Conservation (phyloP, 2,888 invertebrate genomes). For the Nomada fabriciana region DNA sequence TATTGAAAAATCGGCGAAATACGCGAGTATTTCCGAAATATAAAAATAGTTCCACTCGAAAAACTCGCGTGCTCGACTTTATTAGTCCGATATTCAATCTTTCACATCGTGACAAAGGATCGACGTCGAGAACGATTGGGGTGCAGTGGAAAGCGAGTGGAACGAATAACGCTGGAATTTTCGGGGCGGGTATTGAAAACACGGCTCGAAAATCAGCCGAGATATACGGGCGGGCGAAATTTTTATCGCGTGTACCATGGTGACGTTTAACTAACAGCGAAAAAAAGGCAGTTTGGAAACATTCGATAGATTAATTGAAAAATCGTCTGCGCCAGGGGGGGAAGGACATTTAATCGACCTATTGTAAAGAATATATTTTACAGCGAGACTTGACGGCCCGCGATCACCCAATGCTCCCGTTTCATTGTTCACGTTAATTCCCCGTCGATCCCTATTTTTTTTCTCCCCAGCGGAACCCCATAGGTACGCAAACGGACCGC, state of each 20-base stretch:
- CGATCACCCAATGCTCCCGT: conserved; percentile 21
- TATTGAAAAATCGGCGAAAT: background rate
- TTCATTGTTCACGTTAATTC: conserved; percentile 40
- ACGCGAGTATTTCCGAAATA: too few species aligned
- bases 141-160: background rate
- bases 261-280: conserved; percentile 34
- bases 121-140: background rate
- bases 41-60: background rate
- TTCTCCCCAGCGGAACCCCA: background rate
- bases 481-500: background rate
- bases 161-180: background rate
- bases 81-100: background rate
- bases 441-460: background rate
- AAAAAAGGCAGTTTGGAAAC: conserved; percentile 20
- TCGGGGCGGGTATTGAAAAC: background rate
- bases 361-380: conserved; percentile 48
- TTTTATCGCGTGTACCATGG: background rate
- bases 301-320: conserved; percentile 51
- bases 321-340: conserved; percentile 13
- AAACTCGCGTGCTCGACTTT: background rate
- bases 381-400: conserved; percentile 10
- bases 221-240: background rate
- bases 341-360: background rate
- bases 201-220: background rate
- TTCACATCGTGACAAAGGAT: background rate